Base-by-base conservation (phyloP, 35 echinoderm and acorn worm species). In the Ophiothrix spiculata region DNA sequence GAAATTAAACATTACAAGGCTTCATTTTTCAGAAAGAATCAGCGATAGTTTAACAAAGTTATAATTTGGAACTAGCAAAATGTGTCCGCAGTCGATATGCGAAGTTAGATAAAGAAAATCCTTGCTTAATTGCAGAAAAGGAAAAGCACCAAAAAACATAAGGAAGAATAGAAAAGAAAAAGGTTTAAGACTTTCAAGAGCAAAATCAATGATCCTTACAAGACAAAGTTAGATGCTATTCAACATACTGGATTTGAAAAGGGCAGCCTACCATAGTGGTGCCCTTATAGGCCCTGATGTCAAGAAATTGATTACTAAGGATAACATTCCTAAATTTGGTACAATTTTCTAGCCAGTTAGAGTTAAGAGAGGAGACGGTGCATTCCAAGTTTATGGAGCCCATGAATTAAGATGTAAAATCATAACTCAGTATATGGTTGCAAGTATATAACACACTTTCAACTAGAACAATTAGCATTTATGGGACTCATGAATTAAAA, bases 201-300 rank as follows among this genome's bases (percentile, higher is more conserved):
- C 60, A 79, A 79, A 13, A 40, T 79, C 1, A 79, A 79, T 13
- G 77, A 36, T 25, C 77, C 77, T 11, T 79, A 37, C 11, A 79
- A 38, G 39, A 0, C 19, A 6, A 36, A 17, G 35, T 15, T 79
- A 37, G 77, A 79, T 79, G 77, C 4, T 79, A 0, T 39, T 79
- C 0, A 36, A 79, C 15, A 11, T 6, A 8, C 0, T 79, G 35
- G 39, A 0, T 13, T 1, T 40, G 0, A 36, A 79, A 17, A 79
- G 77, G 39, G 77, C 3, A 0, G 77, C 77, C 0, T 79, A 79
- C 36, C 36, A 39, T 17, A 79, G 40, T 37, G 77, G 77, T 0
- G 77, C 77, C 0, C 39, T 79, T 12, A 29, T 39, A 0, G 77
- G 77, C 4, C 39, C 77, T 12, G 77, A 79, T 16, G 39, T 79